A percentile compares a stretch with the other conserved stretches of the same genome.
phyloP scores from a whole-genome alignment of 2,888 invertebrate species.

The Diabrotica balteata region DNA sequence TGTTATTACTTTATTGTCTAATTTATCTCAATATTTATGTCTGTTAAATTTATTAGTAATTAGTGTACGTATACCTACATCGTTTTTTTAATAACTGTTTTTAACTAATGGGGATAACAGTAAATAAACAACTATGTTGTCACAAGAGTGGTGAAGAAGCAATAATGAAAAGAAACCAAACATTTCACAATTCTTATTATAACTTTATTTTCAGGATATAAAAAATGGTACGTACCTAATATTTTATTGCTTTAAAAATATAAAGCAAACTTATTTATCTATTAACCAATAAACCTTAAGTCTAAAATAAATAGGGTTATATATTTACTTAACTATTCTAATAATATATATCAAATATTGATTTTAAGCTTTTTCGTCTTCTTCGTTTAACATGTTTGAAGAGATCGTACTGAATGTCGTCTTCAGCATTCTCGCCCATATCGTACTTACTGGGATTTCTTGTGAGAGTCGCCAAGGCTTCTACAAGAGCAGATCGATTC shows the following conservation, averaged over 20 bases:
- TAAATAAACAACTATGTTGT: no score
- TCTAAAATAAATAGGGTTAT: slow-evolving; percentile 1
- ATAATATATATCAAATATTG: slow-evolving; percentile 46
- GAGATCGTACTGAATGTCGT: slow-evolving; percentile 42
- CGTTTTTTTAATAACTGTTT: no score
- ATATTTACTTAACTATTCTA: slow-evolving; percentile 28
- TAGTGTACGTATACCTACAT: no score
- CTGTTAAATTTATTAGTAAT: no score
- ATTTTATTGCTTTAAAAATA: neutral
- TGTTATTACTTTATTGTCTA: no score
- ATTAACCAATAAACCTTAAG: neutral
- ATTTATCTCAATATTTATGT: no score
- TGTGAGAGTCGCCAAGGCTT: slow-evolving; percentile 41
- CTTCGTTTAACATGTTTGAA: slow-evolving; percentile 39
- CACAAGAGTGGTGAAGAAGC: no score
- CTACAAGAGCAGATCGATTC: slow-evolving; percentile 40
- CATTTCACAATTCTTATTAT: no score
- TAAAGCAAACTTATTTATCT: neutral
- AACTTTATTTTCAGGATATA: no score
- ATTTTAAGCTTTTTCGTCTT: slow-evolving; percentile 42
- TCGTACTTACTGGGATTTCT: slow-evolving; percentile 24
- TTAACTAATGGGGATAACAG: no score
- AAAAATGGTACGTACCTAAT: no score
- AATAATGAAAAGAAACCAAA: no score
- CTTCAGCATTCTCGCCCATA: slow-evolving; percentile 31